Evolutionary conservation across 2,113 vertebrate species (phyloP).

Genomic region (Copsychus sechellarum): DNA sequence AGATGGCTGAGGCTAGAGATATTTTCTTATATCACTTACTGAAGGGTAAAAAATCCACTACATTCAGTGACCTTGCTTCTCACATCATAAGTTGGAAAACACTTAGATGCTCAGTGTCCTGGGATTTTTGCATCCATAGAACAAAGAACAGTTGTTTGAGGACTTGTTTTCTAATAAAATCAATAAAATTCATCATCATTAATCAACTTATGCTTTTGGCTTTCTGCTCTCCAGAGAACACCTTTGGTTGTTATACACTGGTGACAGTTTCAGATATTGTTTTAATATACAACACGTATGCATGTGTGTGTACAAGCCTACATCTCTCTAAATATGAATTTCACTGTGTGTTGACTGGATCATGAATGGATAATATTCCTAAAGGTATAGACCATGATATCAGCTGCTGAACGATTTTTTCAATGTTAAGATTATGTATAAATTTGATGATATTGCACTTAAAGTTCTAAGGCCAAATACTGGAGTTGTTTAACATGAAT

Average conservation of each 20-base stretch:
- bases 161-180: slow-evolving; percentile 33
- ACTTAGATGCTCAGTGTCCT: not conserved
- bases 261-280: not conserved
- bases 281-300: not conserved
- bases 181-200: not conserved
- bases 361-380: not conserved
- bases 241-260: not conserved
- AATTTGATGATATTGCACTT: not conserved
- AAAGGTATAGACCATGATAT: not conserved
- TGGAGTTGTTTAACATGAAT: not conserved
- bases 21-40: slow-evolving; percentile 13
- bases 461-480: not conserved
- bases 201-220: not conserved
- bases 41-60: not conserved
- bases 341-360: not conserved
- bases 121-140: not conserved
- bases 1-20: not conserved
- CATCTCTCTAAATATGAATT: not conserved
- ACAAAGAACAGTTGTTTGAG: slow-evolving; percentile 22
- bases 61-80: slow-evolving; percentile 2
- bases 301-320: fast-evolving
- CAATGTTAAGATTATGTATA: not conserved
- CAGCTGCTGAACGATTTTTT: not conserved
- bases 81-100: not conserved
- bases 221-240: not conserved